phyloP scores from a whole-genome alignment of 2,113 vertebrate genomes.

The Lucifuga dentata region DNA sequence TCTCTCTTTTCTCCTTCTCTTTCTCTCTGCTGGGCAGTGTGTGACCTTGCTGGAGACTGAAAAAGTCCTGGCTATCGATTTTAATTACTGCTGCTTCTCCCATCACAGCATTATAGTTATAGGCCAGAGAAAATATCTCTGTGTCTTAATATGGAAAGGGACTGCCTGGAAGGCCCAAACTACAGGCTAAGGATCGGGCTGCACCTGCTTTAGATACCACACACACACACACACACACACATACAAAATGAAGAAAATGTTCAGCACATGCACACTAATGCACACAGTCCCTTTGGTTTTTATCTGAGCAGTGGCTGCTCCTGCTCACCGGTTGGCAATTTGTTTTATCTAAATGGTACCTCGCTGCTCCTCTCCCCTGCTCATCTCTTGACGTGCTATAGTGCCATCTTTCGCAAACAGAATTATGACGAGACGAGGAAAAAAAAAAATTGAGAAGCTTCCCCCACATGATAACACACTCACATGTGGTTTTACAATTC shows the following conservation, averaged over 20 bases:
- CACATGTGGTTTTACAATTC: conserved; percentile 77
- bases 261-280: conserved; percentile 50
- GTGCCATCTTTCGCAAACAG: conserved; percentile 75
- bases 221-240: conserved; percentile 37
- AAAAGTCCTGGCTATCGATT: conserved; percentile 95
- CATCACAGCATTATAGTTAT: conserved; percentile 88
- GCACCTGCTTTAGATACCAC: conserved; percentile 12
- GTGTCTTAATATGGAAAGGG: conserved; percentile 83
- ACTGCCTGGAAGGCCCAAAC: conserved; percentile 55
- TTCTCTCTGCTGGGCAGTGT: conserved; percentile 70
- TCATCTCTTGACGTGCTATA: conserved; percentile 79
- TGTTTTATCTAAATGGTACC: conserved; percentile 85
- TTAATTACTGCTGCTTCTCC: conserved; percentile 93
- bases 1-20: conserved; percentile 49
- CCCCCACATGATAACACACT: conserved; percentile 52
- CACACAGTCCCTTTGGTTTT: conserved; percentile 66
- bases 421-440: conserved; percentile 76
- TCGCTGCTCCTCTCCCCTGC: conserved; percentile 74
- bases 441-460: conserved; percentile 45
- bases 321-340: conserved; percentile 80
- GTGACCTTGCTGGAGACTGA: conserved; percentile 92
- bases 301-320: conserved; percentile 72
- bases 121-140: conserved; percentile 86
- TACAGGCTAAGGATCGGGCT: conserved; percentile 5
- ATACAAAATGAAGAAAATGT: conserved; percentile 44